A percentile compares a stretch with the other conserved stretches of the same genome.
Conservation (phyloP, 2,113 vertebrate genomes). For the Aspidoscelis tigris region DNA sequence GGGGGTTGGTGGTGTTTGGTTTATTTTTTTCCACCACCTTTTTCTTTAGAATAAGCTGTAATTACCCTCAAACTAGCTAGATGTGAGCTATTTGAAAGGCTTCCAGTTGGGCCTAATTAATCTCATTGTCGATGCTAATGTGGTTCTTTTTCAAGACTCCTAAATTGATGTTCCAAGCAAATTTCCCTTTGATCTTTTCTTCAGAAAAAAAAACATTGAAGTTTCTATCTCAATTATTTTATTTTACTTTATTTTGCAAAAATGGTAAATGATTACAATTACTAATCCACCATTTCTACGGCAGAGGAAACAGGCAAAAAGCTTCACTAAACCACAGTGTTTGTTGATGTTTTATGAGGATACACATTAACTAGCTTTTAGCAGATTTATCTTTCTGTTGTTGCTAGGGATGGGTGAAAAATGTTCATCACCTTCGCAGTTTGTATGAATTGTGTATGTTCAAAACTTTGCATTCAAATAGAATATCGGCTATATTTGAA, state of each 20-base stretch:
- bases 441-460: too few species aligned
- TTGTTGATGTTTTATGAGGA: not conserved
- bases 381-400: not conserved
- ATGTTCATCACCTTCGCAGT: too few species aligned
- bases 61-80: not conserved
- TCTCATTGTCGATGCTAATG: conserved; percentile 77
- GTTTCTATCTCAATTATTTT: conserved; percentile 27
- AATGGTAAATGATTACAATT: not conserved
- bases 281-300: not conserved
- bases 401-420: not conserved
- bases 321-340: not conserved
- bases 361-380: conserved; percentile 5
- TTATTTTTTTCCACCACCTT: not conserved
- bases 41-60: conserved; percentile 24
- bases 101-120: conserved; percentile 70
- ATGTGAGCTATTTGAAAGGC: conserved; percentile 50
- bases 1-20: not conserved
- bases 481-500: too few species aligned
- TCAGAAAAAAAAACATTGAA: conserved; percentile 47
- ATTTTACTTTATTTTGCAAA: not conserved
- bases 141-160: conserved; percentile 55
- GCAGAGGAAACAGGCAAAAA: not conserved
- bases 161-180: conserved; percentile 62
- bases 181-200: conserved; percentile 72
- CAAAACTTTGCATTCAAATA: too few species aligned